Percentiles rank a stretch among this genome's conserved stretches.
These are phyloP conservation scores for Caretta caretta DNA, from an alignment of 2,113 vertebrate species.

Conservation along the genomic window DNA sequence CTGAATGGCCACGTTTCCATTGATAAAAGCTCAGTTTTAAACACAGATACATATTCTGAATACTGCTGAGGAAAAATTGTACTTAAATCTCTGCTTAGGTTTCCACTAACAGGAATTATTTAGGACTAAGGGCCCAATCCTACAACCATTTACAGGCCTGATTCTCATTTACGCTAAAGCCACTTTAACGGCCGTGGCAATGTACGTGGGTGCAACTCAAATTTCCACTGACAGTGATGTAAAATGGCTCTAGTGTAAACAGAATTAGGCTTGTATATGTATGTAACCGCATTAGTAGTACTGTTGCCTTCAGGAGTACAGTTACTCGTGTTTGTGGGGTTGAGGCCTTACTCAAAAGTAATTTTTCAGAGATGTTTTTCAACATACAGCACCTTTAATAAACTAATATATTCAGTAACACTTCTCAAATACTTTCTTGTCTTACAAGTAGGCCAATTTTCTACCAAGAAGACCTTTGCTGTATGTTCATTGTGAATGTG, in stretches of 20 bases:
- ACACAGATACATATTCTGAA: conserved; percentile 54
- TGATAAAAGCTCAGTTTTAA: conserved; percentile 54
- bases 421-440: conserved; percentile 69
- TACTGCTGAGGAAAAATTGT: conserved; percentile 49
- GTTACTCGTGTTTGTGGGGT: neutral
- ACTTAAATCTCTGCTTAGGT: conserved; percentile 65
- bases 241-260: conserved; percentile 33
- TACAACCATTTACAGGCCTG: neutral
- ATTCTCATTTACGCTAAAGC: conserved; percentile 5
- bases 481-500: conserved; percentile 73
- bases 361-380: conserved; percentile 58
- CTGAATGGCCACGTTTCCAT: conserved; percentile 48
- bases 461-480: conserved; percentile 68
- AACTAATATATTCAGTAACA: conserved; percentile 63
- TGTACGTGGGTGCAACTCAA: conserved; percentile 31
- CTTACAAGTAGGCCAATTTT: conserved; percentile 64
- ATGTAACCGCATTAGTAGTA: conserved; percentile 26
- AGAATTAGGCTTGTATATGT: conserved; percentile 30
- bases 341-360: conserved; percentile 12
- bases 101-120: conserved; percentile 64
- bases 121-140: conserved; percentile 30
- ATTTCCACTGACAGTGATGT: conserved; percentile 40
- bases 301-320: conserved; percentile 51
- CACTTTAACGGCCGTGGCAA: neutral
- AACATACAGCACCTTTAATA: conserved; percentile 59